Evolutionary conservation across 2,888 invertebrate genomes (phyloP), one percentile per base, ranked within the genome.

Genomic region (Andrena fulva): DNA sequence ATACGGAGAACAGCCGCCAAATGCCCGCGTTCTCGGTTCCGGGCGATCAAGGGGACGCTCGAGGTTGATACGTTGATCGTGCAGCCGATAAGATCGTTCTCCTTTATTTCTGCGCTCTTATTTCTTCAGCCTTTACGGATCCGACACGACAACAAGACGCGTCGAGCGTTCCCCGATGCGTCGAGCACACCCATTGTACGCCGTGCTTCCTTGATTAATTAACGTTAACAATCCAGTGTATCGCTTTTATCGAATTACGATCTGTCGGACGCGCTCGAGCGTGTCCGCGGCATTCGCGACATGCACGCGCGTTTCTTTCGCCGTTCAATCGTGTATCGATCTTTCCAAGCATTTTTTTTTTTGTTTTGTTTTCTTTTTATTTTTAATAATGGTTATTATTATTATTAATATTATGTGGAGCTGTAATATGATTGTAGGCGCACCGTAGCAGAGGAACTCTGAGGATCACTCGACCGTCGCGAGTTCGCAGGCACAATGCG

Each of bases 191-290:
- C 24, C 42, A 12, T 67, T 29, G 56, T 56, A 54, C 60, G 35
- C 67, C 67, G 76, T 82, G 69, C 76, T 82, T 82, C 82, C 72
- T 69, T 70, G 59, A 82, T 73, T 80, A 77, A 82, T 82, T 75
- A 82, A 81, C 52, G 68, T 72, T 75, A 81, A 82, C 74, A 82
- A 75, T 67, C 75, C 73, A 81, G 73, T 66, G 60, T 67, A 82
- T 63, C 70, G 82, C 81, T 81, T 81, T 80, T 71, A 81, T 72
- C 27, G 59, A 80, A 59, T 42, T 59, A 59, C 33, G 67, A 48
- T 31, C 50, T 56, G 29, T 50, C 33, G 67, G 27, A 54, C 48
- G 66, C 48, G 66, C 10, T 62, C 35, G 27, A 66, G 12, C 35
- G 52, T 60, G 60, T 64, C 78, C 8, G 27, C 52, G 76, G 50